phyloP scores from a whole-genome alignment of 1,140 invertebrate genomes.

The Diuraphis noxia region DNA sequence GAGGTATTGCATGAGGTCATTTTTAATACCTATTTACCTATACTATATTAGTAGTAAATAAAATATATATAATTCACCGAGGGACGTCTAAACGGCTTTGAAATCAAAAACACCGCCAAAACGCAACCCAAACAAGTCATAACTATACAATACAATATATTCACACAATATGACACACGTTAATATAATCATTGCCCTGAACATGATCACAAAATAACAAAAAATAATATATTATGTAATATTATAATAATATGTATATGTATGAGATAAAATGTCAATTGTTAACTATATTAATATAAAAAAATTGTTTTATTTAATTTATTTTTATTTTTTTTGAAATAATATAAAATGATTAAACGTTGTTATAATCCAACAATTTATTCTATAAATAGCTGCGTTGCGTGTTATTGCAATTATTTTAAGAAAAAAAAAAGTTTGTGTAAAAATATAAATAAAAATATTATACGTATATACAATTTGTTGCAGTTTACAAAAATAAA shows the following conservation, averaged over 20 bases:
- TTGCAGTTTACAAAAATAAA: slow-evolving; percentile 2
- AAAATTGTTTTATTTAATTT: not conserved
- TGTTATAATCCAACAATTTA: not conserved
- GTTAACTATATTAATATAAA: slow-evolving; percentile 29
- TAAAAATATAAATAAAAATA: slow-evolving; percentile 12
- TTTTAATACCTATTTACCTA: not conserved
- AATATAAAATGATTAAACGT: not conserved
- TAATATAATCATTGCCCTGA: not conserved
- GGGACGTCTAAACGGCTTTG: slow-evolving; percentile 3
- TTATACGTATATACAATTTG: slow-evolving; percentile 32
- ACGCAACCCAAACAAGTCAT: not conserved
- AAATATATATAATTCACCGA: not conserved
- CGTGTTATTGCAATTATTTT: slow-evolving; percentile 16
- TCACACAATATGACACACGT: too few relatives aligned
- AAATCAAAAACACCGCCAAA: not conserved
- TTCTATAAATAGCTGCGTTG: not conserved
- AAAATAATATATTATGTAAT: not conserved
- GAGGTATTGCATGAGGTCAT: too few relatives aligned
- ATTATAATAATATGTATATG: not conserved
- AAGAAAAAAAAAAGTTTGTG: not conserved
- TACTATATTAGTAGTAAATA: not conserved
- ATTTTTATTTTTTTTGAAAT: not conserved
- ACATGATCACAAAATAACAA: not conserved
- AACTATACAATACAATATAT: not conserved
- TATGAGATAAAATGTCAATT: slow-evolving; percentile 35